phyloP scores from a whole-genome alignment of 2,888 invertebrate genomes.

The Tyria jacobaeae region DNA sequence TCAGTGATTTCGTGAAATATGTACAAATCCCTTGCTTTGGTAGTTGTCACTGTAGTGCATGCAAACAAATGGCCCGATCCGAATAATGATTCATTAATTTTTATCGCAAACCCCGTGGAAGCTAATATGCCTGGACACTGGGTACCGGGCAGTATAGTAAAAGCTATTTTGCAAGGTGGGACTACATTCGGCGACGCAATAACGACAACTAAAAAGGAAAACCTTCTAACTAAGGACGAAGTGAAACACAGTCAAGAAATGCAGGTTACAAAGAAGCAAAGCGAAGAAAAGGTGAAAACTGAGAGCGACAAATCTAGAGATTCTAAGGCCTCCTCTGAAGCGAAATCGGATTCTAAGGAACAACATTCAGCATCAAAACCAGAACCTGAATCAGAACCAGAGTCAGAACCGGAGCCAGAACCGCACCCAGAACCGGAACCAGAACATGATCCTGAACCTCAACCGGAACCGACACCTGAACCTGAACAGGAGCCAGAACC shows the following conservation, averaged over 20 bases:
- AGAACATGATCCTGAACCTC: background rate
- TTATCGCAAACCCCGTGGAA: slow-evolving; percentile 66
- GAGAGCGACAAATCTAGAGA: background rate
- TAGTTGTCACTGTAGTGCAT: background rate
- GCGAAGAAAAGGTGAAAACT: background rate
- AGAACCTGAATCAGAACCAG: background rate
- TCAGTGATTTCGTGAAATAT: slow-evolving; percentile 12
- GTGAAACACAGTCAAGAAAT: background rate
- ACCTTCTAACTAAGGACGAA: background rate
- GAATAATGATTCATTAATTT: slow-evolving; percentile 58
- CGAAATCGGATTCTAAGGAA: background rate
- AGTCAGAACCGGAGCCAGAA: background rate
- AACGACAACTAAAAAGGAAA: background rate
- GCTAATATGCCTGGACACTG: slow-evolving; percentile 67
- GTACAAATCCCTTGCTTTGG: background rate
- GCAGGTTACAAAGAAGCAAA: too few relatives aligned
- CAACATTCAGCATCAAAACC: background rate
- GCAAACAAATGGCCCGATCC: slow-evolving; percentile 40
- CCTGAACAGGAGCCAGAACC: background rate
- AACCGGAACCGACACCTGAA: background rate
- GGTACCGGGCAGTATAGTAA: slow-evolving; percentile 63
- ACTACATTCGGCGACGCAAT: background rate
- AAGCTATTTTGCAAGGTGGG: slow-evolving; percentile 29
- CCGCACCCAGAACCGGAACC: background rate
- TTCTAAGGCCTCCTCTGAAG: background rate